Base-by-base conservation (phyloP, 1,140 invertebrate species). In the Notospermus geniculatus region DNA sequence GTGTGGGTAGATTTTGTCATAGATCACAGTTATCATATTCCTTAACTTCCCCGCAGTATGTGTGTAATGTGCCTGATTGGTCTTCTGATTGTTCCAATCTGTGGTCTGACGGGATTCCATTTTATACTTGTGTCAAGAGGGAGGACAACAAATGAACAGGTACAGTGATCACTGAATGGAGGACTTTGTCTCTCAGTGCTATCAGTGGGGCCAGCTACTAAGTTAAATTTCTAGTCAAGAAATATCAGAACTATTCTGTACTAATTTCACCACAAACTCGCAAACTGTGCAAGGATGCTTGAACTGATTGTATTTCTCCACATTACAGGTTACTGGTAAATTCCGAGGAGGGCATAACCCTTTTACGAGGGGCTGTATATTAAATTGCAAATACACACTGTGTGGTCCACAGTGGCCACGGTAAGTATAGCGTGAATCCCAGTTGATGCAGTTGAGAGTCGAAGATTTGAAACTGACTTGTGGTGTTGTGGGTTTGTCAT, bases 131-230 rank as follows among this genome's bases (percentile, higher is more conserved):
- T 99, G 45, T 91, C 93, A 17, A 85, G 94, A 72, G 97, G 97
- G n/a, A 87, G 96, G 60, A 99, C 97, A n/a, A 99, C 97, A 60
- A 99, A 99, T 84, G 97, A 99, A 84, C 97, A 99, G 86, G 85
- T 87, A 66, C 65, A n/a, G n/a, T n/a, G n/a, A n/a, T n/a, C n/a
- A n/a, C n/a, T n/a, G n/a, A n/a, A n/a, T n/a, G n/a, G n/a, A n/a
- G n/a, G n/a, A n/a, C n/a, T n/a, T n/a, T n/a, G n/a, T n/a, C n/a
- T n/a, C n/a, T n/a, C n/a, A n/a, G n/a, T n/a, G n/a, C n/a, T n/a
- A n/a, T n/a, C n/a, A n/a, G n/a, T n/a, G n/a, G n/a, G n/a, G n/a
- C n/a, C n/a, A n/a, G n/a, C n/a, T n/a, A n/a, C n/a, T n/a, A n/a
- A n/a, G n/a, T n/a, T n/a, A n/a, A n/a, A n/a, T n/a, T n/a, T n/a